Evolutionary conservation across 2,888 invertebrate genomes (phyloP).

Genomic region (Rhopalosiphum nymphaeae): DNA sequence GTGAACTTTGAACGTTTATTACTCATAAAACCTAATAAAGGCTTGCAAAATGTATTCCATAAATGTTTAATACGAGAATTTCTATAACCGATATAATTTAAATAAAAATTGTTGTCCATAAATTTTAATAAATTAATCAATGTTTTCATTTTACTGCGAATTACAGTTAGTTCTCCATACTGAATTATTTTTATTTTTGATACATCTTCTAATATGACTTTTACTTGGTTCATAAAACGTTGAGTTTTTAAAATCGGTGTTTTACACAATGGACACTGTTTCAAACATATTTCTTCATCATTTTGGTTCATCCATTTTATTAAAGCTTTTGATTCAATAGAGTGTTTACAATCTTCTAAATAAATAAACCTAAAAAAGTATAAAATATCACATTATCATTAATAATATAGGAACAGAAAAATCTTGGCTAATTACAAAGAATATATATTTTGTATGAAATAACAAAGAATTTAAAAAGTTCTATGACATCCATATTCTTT

Average conservation of each 20-base stretch:
- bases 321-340: slow-evolving; percentile 72
- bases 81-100: slow-evolving; percentile 7
- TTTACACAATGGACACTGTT: slow-evolving; percentile 75
- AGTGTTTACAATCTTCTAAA: slow-evolving; percentile 74
- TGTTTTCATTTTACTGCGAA: neutral
- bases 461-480: neutral
- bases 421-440: neutral
- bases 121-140: neutral
- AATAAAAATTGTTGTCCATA: neutral
- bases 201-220: slow-evolving; percentile 70
- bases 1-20: neutral
- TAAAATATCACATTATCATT: neutral
- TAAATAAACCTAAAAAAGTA: slow-evolving; percentile 72
- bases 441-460: too few species aligned
- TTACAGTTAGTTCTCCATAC: slow-evolving; percentile 67
- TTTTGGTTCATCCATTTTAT: slow-evolving; percentile 68
- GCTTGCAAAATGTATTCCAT: slow-evolving; percentile 9
- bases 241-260: slow-evolving; percentile 74
- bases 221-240: slow-evolving; percentile 74
- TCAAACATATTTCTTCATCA: slow-evolving; percentile 69
- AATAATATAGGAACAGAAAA: neutral
- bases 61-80: neutral
- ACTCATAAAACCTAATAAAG: neutral
- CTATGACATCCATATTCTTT: neutral
- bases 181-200: slow-evolving; percentile 69